Evolutionary conservation across 2,113 vertebrate genomes (phyloP), one percentile per base, ranked within the genome.

Genomic region (Nerophis lumbriciformis): DNA sequence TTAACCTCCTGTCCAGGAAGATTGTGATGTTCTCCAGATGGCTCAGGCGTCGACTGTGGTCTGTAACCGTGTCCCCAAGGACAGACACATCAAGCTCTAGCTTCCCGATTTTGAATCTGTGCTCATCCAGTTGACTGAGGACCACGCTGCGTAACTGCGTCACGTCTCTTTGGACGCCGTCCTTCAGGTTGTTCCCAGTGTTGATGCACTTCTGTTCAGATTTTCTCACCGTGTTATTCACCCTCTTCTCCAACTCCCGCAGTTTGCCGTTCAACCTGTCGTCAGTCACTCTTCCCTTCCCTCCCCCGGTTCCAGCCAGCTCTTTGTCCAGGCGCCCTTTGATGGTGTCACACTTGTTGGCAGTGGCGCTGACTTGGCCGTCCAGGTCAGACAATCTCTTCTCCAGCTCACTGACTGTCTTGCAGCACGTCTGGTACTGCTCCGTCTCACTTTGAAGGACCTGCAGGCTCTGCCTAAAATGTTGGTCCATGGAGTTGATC

Each of bases 141-240:
- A 92, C 77, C 16, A 73, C 73, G 65, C 84, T 85, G 5, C 83
- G 83, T 13, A 90, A 71, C 60, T 90, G 86, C 8, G 79, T 81
- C 39, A 93, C 60, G 37, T 92, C 90, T 48, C 88, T 83, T 69
- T 91, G 84, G 28, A 92, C 61, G 0, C 38, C 74, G 45, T 90
- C 88, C 64, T 90, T 90, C 55, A 90, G 5, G 54, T 85, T 89
- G 66, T 73, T 91, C 28, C 85, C 89, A 0, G 85, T 89, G 71
- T 89, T 87, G 4, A 72, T 81, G 1, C 88, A 90, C 68, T 83
- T 87, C 36, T 91, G 90, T 75, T 92, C 91, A 0, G 85, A 77
- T 79, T 91, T 89, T 45, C 87, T 88, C 80, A 90, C 59, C 0
- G 94, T 95, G 73, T 86, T 88, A 4, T 95, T 95, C 71, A 95